Base-by-base conservation (phyloP, 2,888 invertebrate genomes). In the Operophtera brumata region DNA sequence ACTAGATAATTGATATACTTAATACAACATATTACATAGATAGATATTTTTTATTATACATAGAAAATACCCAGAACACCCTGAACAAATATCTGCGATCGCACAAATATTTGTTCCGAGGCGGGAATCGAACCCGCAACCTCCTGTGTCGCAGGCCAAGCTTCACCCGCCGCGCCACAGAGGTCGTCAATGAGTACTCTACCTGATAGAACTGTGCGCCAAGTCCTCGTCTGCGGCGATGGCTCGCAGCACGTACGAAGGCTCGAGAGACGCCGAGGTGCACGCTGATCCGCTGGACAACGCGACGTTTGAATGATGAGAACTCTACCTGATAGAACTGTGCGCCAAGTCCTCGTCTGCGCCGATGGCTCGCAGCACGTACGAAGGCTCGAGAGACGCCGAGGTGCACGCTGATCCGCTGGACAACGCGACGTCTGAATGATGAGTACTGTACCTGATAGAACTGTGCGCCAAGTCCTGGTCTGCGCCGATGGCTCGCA, bases 391-490 rank as follows among this genome's bases (percentile, higher is more conserved):
- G 55, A 99, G 91, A 30, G 99, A 99, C 0, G 99, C 99, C 9
- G 99, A 99, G 0, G 99, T 99, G 78, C 99, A 99, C 0, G 99
- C 99, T 61, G 99, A 98, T 39, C 99, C 99, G 84, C 98, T 98
- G 9, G 98, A 99, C 36, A 99, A 86, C 0, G 99, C 99, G 35
- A 99, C 92, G 81, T 99, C 98, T 89, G n/a, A n/a, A 26, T 26
- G 26, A 1, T 26, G 2, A 26, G 26, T 7, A 26, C 12, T 26
- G 10, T 85, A 96, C 95, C 98, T 94, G 68, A 99, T 99, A 32
- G 99, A 99, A 72, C 99, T 99, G 85, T 99, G 99, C 10, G 99
- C 99, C 70, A 99, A 91, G 86, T 99, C 99, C 89, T 99, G 99
- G 77, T 99, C 99, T 9, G 99, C 93, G 36, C 99, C 99, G 70